Percentiles rank a stretch among this genome's conserved stretches.
Conservation (phyloP, 2,113 vertebrate species). For the Spilogale gracilis region DNA sequence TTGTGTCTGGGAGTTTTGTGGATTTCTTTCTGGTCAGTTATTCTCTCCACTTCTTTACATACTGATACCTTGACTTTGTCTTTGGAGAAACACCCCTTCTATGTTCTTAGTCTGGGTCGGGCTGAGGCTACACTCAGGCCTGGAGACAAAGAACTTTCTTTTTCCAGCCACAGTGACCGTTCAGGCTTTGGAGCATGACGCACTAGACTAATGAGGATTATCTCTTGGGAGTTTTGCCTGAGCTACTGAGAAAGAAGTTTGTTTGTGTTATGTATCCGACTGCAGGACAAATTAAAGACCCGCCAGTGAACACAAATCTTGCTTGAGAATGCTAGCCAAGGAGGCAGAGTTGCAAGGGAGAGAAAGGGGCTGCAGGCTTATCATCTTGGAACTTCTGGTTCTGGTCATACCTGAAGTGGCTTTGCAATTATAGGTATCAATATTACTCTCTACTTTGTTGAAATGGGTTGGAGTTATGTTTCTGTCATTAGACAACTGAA, state of each 20-base stretch:
- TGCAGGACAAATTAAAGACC: constrained; percentile 10
- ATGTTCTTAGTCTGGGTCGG: neutral
- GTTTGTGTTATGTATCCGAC: neutral
- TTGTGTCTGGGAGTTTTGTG: constrained; percentile 18
- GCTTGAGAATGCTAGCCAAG: neutral
- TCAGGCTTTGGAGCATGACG: neutral
- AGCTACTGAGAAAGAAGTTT: constrained; percentile 35
- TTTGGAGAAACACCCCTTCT: neutral
- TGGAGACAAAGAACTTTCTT: neutral
- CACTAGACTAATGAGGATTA: neutral
- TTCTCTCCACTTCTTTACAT: neutral
- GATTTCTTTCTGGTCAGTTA: neutral
- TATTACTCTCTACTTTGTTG: neutral
- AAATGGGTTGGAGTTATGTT: neutral
- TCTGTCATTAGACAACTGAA: neutral
- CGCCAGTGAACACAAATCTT: neutral
- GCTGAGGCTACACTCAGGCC: neutral
- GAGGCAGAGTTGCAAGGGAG: neutral
- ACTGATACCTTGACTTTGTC: neutral
- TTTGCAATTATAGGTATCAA: neutral
- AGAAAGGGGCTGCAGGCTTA: neutral
- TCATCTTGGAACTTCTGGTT: neutral
- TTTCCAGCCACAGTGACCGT: neutral
- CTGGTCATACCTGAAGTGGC: neutral
- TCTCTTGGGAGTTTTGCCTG: constrained; percentile 15